Conservation (phyloP, 37 sponge, comb jelly and placozoan species). For the Theonella swinhoei region DNA sequence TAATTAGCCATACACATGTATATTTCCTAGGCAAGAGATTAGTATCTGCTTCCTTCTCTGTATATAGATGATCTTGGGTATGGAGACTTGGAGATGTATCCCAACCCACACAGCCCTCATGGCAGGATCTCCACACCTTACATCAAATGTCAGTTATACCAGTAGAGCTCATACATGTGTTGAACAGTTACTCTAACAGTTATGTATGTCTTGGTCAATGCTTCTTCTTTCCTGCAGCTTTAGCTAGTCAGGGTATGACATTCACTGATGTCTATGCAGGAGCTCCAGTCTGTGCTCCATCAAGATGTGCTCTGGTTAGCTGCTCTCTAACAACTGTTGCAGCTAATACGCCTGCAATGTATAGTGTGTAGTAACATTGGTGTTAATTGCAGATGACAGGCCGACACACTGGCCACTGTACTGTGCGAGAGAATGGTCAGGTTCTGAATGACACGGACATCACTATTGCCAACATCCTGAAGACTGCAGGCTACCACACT, state of each 20-base stretch:
- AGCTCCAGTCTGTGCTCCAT: conserved; percentile 58
- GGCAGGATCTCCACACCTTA: conserved; percentile 43
- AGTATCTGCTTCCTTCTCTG: neutral
- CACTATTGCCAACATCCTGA: conserved; percentile 44
- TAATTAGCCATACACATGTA: no score
- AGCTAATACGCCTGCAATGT: neutral
- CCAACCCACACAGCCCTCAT: conserved; percentile 42
- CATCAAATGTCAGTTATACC: conserved; percentile 3
- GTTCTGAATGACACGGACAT: conserved; percentile 21
- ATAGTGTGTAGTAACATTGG: no score
- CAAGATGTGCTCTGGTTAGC: conserved; percentile 43
- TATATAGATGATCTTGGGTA: conserved; percentile 47
- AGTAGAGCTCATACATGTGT: no score
- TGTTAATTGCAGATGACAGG: conserved; percentile 28
- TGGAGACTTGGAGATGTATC: conserved; percentile 45
- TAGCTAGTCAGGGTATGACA: conserved; percentile 30
- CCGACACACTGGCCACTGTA: conserved; percentile 50
- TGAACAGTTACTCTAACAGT: no score
- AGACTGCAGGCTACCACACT: conserved; percentile 45
- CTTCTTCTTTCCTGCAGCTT: no score
- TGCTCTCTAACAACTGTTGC: no score
- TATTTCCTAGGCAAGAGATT: no score
- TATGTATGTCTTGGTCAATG: no score
- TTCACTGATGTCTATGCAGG: conserved; percentile 61
- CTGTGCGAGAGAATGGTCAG: conserved; percentile 45